Evolutionary conservation across 2,797 vertebrate genomes (phyloP).

Genomic region (Okamejei kenojei): DNA sequence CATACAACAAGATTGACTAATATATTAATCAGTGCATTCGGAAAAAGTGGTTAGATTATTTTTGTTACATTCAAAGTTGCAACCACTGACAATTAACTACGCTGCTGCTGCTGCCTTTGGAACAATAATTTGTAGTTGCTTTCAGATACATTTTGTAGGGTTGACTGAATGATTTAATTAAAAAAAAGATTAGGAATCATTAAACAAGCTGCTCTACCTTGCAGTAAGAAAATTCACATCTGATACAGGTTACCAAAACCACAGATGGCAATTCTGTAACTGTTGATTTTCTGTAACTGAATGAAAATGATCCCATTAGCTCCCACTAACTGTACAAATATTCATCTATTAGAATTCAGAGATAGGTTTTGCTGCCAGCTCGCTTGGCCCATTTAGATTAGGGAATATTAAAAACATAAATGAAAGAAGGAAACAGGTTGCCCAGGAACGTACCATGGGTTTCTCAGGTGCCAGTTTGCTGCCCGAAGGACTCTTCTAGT

Average conservation of each 20-base stretch:
- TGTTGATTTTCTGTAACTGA: conserved; percentile 97
- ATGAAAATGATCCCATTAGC: conserved; percentile 99
- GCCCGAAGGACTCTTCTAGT: background rate
- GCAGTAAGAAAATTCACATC: conserved; percentile 98
- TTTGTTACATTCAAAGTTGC: conserved; percentile 25
- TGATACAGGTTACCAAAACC: conserved; percentile 99
- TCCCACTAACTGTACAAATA: conserved; percentile 50
- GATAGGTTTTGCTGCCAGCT: conserved; percentile 30
- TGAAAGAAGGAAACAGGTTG: conserved; percentile 49
- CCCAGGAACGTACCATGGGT: conserved; percentile 63
- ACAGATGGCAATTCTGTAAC: conserved; percentile 99
- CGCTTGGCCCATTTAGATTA: conserved; percentile 27
- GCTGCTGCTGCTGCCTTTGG: conserved; percentile 17
- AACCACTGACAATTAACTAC: conserved; percentile 28
- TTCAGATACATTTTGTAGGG: conserved; percentile 99
- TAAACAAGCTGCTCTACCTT: conserved; percentile 99
- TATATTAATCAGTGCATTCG: conserved; percentile 32
- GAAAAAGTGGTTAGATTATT: conserved; percentile 30
- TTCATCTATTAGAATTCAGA: conserved; percentile 38
- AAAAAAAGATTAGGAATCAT: conserved; percentile 99
- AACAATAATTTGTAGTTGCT: conserved; percentile 63
- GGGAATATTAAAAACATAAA: conserved; percentile 36
- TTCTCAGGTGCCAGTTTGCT: conserved; percentile 7
- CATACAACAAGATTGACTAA: conserved; percentile 22
- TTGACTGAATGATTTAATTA: conserved; percentile 99